A percentile compares a stretch with the other conserved stretches of the same genome.
Conservation (phyloP, 2,797 vertebrate species). For the Rachycentron canadum region DNA sequence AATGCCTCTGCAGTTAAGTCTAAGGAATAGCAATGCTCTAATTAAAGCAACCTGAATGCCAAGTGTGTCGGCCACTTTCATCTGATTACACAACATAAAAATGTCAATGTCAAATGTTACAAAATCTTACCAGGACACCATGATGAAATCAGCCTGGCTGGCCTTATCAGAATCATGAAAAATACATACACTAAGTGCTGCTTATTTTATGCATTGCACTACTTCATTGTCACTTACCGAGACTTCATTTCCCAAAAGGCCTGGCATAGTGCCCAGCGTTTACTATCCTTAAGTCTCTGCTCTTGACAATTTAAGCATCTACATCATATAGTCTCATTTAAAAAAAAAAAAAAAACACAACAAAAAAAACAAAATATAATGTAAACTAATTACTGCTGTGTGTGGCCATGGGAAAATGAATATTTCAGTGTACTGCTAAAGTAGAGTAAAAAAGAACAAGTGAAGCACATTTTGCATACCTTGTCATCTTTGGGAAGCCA, state of each 20-base stretch:
- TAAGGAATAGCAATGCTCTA: conserved; percentile 22
- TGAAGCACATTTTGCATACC: conserved; percentile 67
- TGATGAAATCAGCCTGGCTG: not conserved
- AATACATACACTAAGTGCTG: not conserved
- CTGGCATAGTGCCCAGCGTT: not conserved
- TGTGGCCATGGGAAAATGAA: conserved; percentile 16
- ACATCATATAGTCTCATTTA: conserved; percentile 1
- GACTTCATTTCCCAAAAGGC: not conserved
- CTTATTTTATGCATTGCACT: not conserved
- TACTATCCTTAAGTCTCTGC: not conserved
- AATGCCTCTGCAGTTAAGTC: conserved; percentile 22
- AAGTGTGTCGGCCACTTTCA: conserved; percentile 26
- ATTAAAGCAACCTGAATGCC: conserved; percentile 31
- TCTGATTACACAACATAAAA: no score
- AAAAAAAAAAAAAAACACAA: no score
- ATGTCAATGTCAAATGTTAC: conserved; percentile 1
- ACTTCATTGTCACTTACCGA: not conserved
- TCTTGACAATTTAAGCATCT: not conserved
- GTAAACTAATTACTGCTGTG: not conserved
- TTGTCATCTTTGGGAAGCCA: conserved; percentile 90
- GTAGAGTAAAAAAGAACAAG: not conserved
- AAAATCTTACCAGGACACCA: not conserved
- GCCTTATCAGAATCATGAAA: not conserved
- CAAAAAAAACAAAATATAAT: no score
- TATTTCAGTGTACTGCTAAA: not conserved